Conservation (phyloP, 2,113 vertebrate genomes). For the Polypterus bichir region DNA sequence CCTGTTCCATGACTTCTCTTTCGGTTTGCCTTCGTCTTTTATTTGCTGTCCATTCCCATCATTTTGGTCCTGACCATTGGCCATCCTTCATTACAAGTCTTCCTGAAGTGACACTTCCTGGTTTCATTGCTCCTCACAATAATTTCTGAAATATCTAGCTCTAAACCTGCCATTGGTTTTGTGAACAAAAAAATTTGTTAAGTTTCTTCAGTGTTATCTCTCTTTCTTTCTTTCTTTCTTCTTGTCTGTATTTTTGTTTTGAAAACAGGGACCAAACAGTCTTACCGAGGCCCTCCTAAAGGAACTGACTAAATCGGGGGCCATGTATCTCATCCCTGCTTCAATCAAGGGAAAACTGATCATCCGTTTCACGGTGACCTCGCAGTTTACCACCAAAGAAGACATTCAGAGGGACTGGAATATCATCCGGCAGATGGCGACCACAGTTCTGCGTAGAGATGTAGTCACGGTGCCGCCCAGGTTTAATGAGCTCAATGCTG, state of each 20-base stretch:
- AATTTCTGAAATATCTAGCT: no score
- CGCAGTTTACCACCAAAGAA: conserved; percentile 75
- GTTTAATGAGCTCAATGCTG: background rate
- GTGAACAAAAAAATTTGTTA: no score
- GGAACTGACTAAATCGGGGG: conserved; percentile 64
- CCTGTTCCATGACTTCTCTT: no score
- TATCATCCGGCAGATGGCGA: conserved; percentile 60
- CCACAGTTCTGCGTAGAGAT: conserved; percentile 38
- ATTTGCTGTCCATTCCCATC: no score
- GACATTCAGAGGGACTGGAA: conserved; percentile 81
- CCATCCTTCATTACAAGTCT: no score
- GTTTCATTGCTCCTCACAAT: no score
- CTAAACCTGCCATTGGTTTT: no score
- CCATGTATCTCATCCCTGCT: conserved; percentile 82
- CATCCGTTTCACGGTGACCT: conserved; percentile 85
- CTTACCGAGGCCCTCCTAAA: conserved; percentile 75
- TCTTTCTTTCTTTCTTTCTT: no score
- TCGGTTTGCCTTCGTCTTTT: no score
- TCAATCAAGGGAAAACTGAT: conserved; percentile 70
- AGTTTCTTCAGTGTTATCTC: no score
- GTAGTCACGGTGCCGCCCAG: conserved; percentile 21
- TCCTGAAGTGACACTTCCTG: no score
- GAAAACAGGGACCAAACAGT: conserved; percentile 67
- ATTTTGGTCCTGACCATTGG: no score
- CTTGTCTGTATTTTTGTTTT: background rate